These are phyloP conservation scores for Hoplias malabaricus DNA, from an alignment of 2,113 vertebrate genomes.

Conservation along the genomic window DNA sequence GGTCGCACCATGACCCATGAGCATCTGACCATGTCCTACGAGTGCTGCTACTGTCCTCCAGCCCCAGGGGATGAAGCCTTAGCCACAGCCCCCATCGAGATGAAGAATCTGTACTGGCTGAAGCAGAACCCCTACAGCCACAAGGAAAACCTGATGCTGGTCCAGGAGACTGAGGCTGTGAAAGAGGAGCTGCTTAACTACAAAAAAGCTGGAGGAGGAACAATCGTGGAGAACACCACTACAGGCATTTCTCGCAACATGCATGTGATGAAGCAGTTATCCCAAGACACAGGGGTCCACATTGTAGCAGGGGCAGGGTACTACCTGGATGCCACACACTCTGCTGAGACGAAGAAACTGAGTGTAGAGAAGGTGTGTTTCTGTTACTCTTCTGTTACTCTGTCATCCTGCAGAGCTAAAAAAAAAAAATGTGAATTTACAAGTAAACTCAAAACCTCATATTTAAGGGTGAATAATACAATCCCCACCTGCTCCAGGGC, in stretches of 20 bases:
- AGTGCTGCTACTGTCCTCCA: slow-evolving; percentile 80
- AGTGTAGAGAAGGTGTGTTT: slow-evolving; percentile 85
- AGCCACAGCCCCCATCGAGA: slow-evolving; percentile 75
- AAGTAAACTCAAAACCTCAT: too few species aligned
- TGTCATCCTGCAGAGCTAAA: too few species aligned
- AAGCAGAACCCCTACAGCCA: slow-evolving; percentile 89
- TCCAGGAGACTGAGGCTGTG: slow-evolving; percentile 80
- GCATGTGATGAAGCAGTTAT: slow-evolving; percentile 75
- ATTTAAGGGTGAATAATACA: too few species aligned
- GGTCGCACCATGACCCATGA: slow-evolving; percentile 92
- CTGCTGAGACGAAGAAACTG: slow-evolving; percentile 80
- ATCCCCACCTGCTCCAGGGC: too few species aligned
- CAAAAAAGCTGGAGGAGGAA: slow-evolving; percentile 83
- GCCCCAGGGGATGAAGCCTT: slow-evolving; percentile 68
- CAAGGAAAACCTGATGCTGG: slow-evolving; percentile 86
- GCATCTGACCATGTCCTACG: slow-evolving; percentile 88
- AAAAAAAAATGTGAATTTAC: too few species aligned
- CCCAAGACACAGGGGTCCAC: slow-evolving; percentile 85
- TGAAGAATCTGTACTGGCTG: slow-evolving; percentile 91
- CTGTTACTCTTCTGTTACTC: too few species aligned
- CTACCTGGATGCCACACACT: slow-evolving; percentile 88
- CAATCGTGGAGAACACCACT: slow-evolving; percentile 92
- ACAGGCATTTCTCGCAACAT: slow-evolving; percentile 81
- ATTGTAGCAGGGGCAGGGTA: slow-evolving; percentile 88
- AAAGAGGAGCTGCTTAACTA: slow-evolving; percentile 84